These are phyloP conservation scores for Eutolmus rufibarbis DNA, from an alignment of 2,888 invertebrate species.

Conservation along the genomic window DNA sequence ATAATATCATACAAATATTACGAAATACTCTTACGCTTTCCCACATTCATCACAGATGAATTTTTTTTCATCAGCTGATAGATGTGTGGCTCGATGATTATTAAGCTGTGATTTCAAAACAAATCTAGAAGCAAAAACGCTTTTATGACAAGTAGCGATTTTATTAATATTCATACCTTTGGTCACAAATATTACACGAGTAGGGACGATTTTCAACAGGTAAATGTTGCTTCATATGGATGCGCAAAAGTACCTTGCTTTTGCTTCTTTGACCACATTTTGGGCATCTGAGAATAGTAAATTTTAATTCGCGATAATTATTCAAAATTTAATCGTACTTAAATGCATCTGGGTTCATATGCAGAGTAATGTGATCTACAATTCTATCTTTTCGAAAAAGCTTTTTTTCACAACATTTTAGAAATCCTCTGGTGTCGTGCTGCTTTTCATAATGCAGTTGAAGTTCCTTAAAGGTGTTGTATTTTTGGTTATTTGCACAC, in stretches of 20 bases:
- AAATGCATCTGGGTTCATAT: constrained; percentile 47
- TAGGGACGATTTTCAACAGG: constrained; percentile 46
- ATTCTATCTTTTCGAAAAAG: constrained; percentile 47
- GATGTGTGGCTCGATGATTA: constrained; percentile 48
- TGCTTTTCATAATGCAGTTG: constrained; percentile 45
- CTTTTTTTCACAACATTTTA: constrained; percentile 47
- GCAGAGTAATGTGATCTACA: constrained; percentile 47
- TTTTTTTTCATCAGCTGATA: constrained; percentile 46
- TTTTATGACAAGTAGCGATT: not conserved
- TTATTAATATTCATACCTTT: constrained; percentile 32
- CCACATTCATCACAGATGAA: constrained; percentile 48
- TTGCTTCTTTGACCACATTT: constrained; percentile 46
- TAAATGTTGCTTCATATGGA: constrained; percentile 49
- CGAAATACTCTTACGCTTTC: constrained; percentile 45
- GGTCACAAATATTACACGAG: constrained; percentile 45
- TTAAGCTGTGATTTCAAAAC: constrained; percentile 47
- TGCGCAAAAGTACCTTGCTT: constrained; percentile 45
- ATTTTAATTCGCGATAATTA: not conserved
- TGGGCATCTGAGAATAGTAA: constrained; percentile 40
- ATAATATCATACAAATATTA: not conserved
- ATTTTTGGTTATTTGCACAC: constrained; percentile 31
- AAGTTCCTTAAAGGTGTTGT: constrained; percentile 47
- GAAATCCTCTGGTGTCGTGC: constrained; percentile 45
- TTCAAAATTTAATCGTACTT: constrained; percentile 23
- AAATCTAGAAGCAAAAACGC: constrained; percentile 35